Base-by-base conservation (phyloP, 2,888 invertebrate species). In the Eupeodes latifasciatus region DNA sequence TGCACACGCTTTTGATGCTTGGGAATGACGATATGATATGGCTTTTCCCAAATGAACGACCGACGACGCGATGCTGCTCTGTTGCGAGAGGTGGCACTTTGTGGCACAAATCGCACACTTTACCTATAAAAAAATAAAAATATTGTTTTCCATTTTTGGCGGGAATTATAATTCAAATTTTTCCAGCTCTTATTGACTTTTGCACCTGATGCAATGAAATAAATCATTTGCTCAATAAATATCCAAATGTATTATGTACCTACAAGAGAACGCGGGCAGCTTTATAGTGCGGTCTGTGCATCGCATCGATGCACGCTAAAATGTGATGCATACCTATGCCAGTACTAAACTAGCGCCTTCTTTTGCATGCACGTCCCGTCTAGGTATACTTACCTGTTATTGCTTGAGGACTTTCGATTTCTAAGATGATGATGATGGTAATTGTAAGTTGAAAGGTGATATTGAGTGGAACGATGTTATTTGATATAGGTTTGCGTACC, bases 191-290 rank as follows among this genome's bases (percentile, higher is more conserved):
- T 87, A 83, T 87, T 87, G 87, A 87, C 87, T 87, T 84, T 84
- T 87, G 83, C 87, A 87, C 87, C 87, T 87, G 87, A 87, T 87
- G 87, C 87, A 87, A 84, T 84, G 87, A 87, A 87, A 87, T 87
- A 87, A 87, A 87, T 87, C 80, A 84, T 84, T 83, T 81, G 83
- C 67, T 55, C 76, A 87, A 83, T 80, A 83, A 80, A 87, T 66
- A 83, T 83, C 79, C 2, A 59, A 83, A 40, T 9, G 27, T 27
- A 27, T 27, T 27, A 27, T 27, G 27, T 27, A 27, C 27, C 27
- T 27, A 64, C 53, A 66, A 78, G 64, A 62, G 44, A 72, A 66
- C n/a, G 47, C 40, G 71, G 27, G 36, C 49, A 76, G 71, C 61
- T 51, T n/a, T 67, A 16, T 40, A 55, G 78, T 27, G 19, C 19